Conservation (phyloP, 2,888 invertebrate species). For the Gymnoscelis rufifasciata region DNA sequence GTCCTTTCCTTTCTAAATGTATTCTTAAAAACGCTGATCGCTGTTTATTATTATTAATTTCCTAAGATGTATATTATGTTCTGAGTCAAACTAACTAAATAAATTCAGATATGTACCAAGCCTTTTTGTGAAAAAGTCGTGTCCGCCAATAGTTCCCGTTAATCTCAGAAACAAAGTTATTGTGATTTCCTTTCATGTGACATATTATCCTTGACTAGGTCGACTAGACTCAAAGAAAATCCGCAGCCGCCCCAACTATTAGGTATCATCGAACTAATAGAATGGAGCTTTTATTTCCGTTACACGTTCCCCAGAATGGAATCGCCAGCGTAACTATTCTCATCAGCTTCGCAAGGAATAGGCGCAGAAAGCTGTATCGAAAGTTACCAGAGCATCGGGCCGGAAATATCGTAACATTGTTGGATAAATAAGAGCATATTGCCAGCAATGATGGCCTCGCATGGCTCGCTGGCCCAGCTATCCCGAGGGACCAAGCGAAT, state of each 20-base stretch:
- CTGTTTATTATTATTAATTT: too few species aligned
- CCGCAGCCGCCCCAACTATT: constrained; percentile 13
- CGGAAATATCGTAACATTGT: constrained; percentile 54
- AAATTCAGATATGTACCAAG: too few species aligned
- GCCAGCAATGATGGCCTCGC: constrained; percentile 50
- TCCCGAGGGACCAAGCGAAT: constrained; percentile 58
- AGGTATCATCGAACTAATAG: constrained; percentile 23
- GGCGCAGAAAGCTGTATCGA: constrained; percentile 42
- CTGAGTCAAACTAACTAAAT: too few species aligned
- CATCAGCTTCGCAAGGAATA: constrained; percentile 39
- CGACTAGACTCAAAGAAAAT: too few species aligned
- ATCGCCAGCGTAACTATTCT: constrained; percentile 38
- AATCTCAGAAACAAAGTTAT: too few species aligned
- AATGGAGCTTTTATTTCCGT: constrained; percentile 40
- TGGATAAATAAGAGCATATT: constrained; percentile 62
- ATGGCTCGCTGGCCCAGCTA: constrained; percentile 45
- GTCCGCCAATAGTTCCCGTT: too few species aligned
- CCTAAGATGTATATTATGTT: too few species aligned
- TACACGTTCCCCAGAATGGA: constrained; percentile 40
- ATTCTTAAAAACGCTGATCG: too few species aligned
- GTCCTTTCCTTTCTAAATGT: too few species aligned
- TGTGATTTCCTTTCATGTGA: too few species aligned
- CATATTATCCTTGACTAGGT: too few species aligned
- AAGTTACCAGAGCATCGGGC: constrained; percentile 53
- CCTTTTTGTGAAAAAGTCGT: too few species aligned